These are phyloP conservation scores for Chlorops oryzae DNA, from an alignment of 1,140 invertebrate species.

Conservation along the genomic window DNA sequence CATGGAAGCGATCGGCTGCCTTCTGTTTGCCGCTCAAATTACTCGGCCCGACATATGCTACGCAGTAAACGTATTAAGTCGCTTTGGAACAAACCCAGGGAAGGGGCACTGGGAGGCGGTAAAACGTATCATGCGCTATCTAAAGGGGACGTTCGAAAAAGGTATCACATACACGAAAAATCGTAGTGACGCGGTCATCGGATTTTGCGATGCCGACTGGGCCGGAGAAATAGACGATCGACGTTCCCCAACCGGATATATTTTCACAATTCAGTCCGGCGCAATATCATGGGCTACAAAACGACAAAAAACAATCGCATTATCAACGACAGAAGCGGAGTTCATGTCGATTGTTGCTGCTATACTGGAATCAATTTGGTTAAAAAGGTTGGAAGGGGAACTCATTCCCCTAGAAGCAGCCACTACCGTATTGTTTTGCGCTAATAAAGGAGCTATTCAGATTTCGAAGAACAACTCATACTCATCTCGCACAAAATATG, in stretches of 20 bases:
- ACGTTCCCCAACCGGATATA: conserved; percentile 40
- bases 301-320: conserved; percentile 31
- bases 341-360: conserved; percentile 31
- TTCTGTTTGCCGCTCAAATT: conserved; percentile 36
- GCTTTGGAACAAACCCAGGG: conserved; percentile 24
- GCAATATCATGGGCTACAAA: conserved; percentile 32
- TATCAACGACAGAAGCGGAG: conserved; percentile 39
- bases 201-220: conserved; percentile 22
- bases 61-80: conserved; percentile 25
- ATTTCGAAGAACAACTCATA: background rate
- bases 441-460: conserved; percentile 5
- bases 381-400: conserved; percentile 25
- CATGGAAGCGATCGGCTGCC: conserved; percentile 26
- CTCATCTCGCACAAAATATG: conserved; percentile 8
- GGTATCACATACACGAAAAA: conserved; percentile 1
- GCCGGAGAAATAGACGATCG: conserved; percentile 14
- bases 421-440: background rate
- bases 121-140: conserved; percentile 39
- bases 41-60: conserved; percentile 47
- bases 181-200: conserved; percentile 1
- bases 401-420: conserved; percentile 1
- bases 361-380: conserved; percentile 23
- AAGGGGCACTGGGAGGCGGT: conserved; percentile 31
- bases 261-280: conserved; percentile 22
- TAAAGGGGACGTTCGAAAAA: conserved; percentile 31